Evolutionary conservation across 2,113 vertebrate genomes (phyloP), one percentile per base, ranked within the genome.

Genomic region (Zosterops borbonicus): DNA sequence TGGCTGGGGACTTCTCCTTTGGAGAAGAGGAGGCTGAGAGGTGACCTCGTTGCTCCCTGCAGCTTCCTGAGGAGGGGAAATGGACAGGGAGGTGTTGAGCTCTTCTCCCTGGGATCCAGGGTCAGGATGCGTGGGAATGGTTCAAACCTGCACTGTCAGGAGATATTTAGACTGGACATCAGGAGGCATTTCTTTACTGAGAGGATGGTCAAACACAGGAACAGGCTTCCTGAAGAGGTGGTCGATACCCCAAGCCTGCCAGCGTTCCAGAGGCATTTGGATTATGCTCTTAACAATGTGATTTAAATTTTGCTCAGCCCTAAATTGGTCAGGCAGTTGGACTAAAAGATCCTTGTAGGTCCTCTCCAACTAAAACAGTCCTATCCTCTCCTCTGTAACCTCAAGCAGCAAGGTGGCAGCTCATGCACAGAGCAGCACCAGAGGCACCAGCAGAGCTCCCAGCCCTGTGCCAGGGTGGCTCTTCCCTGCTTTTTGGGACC

Each of bases 31-130:
- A 41, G 74, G 41, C 29, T 16, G 56, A 65, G 29, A 28, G 33
- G 33, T 0, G 1, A 17, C 14, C 5, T 62, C 37, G 2, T 5
- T 4, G 33, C 17, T 42, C 29, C 20, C 27, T 42, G 6, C 35
- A 76, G 58, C 63, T 37, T 60, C 56, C 73, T 14, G 41, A 65
- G 67, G 44, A 33, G 19, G 46, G 47, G 9, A 60, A 1, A 2
- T 8, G 62, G 31, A 60, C 41, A 27, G 3, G 16, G 74, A 52
- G 6, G 17, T 13, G 27, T 22, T 71, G 52, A 47, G 20, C 17
- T 81, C 53, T 71, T 25, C 58, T 52, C 18, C 17, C 53, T 25
- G 69, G 23, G 8, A 58, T 50, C 33, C 58, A 46, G 63, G 23
- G 35, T 17, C 20, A 42, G 47, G 47, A 42, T 12, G 3, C 0